Evolutionary conservation across 2,888 invertebrate species (phyloP), one percentile per base, ranked within the genome.

Genomic region (Palloptera scutellata): DNA sequence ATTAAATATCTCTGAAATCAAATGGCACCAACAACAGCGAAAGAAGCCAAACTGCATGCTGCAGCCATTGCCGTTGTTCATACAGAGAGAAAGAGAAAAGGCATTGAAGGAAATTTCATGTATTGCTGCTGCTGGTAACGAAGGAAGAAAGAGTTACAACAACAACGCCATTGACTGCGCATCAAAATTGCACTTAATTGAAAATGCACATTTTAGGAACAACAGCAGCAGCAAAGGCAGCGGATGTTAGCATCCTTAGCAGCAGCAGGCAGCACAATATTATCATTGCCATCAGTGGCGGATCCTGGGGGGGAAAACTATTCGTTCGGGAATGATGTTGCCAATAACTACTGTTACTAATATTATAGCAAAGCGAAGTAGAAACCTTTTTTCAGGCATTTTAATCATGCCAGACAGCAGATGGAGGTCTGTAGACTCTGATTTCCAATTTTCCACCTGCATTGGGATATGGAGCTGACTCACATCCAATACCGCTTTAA

Each of bases 181-280:
- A 65, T 65, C 67, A 12, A 67, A 67, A 67, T 63, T 69, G 68
- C 61, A 67, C 69, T 71, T 71, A 71, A 71, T 69, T 71, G 69
- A 71, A 71, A 71, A 65, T 69, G 64, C 71, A 71, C 67, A 71
- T 68, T 69, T 68, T 65, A 68, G 58, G 66, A 68, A 61, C 15
- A 63, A 40, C 53, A 54, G 20, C 17, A 45, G 30, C 62, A 61
- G 41, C 19, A 67, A 30, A 40, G 13, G 42, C 1, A 42, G 17
- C 17, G 43, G 20, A 51, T 20, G 15, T 17, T 40, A 63, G 17
- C 48, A 48, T 43, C 15, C 20, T 19, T 11, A 55, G 53, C 45
- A 54, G 51, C 64, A 64, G 57, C 64, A 51, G 51, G 52, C 64
- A 53, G n/a, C 30, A 15, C 5, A 12, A 30, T 30, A 30, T 30